These are phyloP conservation scores for Ciona savignyi DNA, from an alignment of 23 tunicate species.

Conservation along the genomic window DNA sequence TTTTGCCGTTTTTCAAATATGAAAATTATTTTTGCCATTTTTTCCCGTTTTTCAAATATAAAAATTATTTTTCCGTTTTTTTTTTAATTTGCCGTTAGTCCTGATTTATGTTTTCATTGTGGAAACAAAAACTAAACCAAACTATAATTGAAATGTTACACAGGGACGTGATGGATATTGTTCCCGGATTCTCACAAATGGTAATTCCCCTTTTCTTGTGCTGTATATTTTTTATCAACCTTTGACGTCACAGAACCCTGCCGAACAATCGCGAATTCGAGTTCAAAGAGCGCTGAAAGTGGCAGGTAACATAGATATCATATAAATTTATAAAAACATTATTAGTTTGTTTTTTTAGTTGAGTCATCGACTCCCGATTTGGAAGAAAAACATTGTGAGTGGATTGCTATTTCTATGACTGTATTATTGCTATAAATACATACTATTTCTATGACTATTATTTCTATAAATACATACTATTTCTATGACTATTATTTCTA, in stretches of 20 bases:
- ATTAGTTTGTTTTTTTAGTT: constrained; percentile 9
- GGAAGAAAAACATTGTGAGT: neutral
- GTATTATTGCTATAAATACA: too few relatives aligned
- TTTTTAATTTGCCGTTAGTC: too few relatives aligned
- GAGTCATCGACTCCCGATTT: constrained; percentile 8
- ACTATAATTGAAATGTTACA: too few relatives aligned
- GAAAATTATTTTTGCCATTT: too few relatives aligned
- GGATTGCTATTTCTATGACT: too few relatives aligned
- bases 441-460: too few relatives aligned
- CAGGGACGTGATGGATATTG: constrained; percentile 59
- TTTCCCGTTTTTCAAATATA: too few relatives aligned
- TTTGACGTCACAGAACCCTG: constrained; percentile 31
- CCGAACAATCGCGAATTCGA: constrained; percentile 50
- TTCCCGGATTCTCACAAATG: constrained; percentile 75
- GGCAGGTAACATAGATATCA: constrained; percentile 22
- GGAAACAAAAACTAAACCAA: too few relatives aligned
- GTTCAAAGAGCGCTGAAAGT: constrained; percentile 40
- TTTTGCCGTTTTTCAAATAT: too few relatives aligned
- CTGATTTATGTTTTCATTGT: too few relatives aligned
- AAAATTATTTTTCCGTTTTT: too few relatives aligned
- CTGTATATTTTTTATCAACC: neutral
- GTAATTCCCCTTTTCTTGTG: constrained; percentile 4
- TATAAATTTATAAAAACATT: neutral
- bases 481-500: too few relatives aligned
- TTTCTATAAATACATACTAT: neutral